These are phyloP conservation scores for Ochlodes sylvanus DNA, from an alignment of 2,888 invertebrate genomes.

Conservation along the genomic window DNA sequence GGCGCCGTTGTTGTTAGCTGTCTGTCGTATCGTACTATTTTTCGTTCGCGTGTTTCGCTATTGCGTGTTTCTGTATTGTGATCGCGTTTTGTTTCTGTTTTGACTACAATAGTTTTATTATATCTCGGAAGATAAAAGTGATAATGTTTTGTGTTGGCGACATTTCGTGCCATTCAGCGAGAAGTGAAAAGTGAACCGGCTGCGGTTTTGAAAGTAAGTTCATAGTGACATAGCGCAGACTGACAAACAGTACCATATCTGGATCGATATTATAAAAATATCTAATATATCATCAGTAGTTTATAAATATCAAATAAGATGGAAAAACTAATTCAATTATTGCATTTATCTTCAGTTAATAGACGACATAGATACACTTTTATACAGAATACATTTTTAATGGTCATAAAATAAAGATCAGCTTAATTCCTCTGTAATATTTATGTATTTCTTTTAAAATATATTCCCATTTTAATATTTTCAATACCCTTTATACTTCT, in stretches of 20 bases:
- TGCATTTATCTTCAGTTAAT: not conserved
- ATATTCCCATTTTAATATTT: too few species aligned
- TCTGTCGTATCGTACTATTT: conserved; percentile 39
- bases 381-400: too few species aligned
- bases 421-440: too few species aligned
- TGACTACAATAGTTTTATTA: conserved; percentile 51
- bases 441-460: too few species aligned
- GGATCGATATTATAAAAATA: conserved; percentile 76
- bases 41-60: conserved; percentile 41
- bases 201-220: conserved; percentile 47
- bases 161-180: conserved; percentile 30
- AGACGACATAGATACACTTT: not conserved
- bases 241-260: conserved; percentile 58
- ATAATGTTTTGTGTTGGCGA: conserved; percentile 39
- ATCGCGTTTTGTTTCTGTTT: conserved; percentile 56
- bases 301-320: not conserved
- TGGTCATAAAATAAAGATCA: too few species aligned
- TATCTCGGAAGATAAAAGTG: conserved; percentile 47
- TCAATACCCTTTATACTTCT: too few species aligned
- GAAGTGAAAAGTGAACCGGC: conserved; percentile 18
- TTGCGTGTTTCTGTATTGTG: conserved; percentile 33
- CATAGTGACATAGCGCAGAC: conserved; percentile 46
- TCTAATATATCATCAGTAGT: not conserved
- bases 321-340: not conserved
- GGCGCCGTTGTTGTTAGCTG: conserved; percentile 52